Base-by-base conservation (phyloP, 2,888 invertebrate species). In the Temnothorax unifasciatus region DNA sequence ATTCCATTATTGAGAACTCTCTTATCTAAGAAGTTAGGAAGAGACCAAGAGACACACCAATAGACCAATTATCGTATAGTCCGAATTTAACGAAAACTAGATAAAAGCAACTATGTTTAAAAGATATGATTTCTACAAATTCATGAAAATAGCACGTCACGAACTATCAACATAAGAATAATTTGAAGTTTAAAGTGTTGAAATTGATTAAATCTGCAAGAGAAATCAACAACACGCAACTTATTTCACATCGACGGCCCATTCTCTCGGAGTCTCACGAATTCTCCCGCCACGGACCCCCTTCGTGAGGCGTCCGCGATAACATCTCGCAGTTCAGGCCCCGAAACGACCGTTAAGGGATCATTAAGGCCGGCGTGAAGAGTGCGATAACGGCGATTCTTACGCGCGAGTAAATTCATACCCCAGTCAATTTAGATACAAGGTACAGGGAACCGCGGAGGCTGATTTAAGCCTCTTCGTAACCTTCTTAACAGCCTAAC, bases 351-450 rank as follows among this genome's bases (percentile, higher is more conserved):
- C 86, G 86, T 90, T 89, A 88, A 89, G 85, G 74, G 90, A 89
- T 91, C 92, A 89, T 92, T 90, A 91, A 91, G 88, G 85, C 83
- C 77, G 85, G 85, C 82, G 88, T 82, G 86, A 87, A 91, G 89
- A 87, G 84, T 85, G 86, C 86, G 86, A 85, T 90, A 91, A 91
- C 86, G 88, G 83, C 75, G 84, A 85, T 90, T 89, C 90, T 89
- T 90, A 91, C 87, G 88, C 88, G 82, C 86, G 84, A 85, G 87
- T 90, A 90, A 90, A 92, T 92, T 89, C 90, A 88, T 87, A 89
- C 84, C 86, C 82, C 69, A 64, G 85, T 83, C 91, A 90, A 92
- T 93, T 93, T 91, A 91, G 90, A 92, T 91, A 91, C 85, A 81
- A 86, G 82, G 86, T 82, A 84, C 86, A 85, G 75, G 83, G 74